These are phyloP conservation scores for Scaptomyza pallida DNA, from an alignment of 1,140 invertebrate genomes.

Conservation along the genomic window DNA sequence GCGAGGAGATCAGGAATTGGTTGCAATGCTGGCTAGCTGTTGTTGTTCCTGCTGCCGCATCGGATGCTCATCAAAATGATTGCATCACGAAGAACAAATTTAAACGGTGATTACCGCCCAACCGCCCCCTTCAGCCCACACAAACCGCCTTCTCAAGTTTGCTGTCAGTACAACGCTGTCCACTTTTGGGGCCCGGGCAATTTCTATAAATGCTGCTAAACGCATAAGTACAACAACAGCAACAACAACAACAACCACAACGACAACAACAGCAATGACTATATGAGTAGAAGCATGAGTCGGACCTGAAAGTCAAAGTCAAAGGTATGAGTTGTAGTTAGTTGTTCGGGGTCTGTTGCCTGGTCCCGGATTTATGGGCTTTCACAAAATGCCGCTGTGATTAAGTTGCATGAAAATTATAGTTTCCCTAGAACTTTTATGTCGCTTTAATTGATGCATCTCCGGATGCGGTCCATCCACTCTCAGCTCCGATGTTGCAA, in stretches of 20 bases:
- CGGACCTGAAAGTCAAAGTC: slow-evolving; percentile 10
- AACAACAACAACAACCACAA: too few species aligned
- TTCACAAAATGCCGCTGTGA: slow-evolving; percentile 72
- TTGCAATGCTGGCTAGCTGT: slow-evolving; percentile 2
- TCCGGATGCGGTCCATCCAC: slow-evolving; percentile 56
- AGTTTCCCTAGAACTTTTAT: slow-evolving; percentile 73
- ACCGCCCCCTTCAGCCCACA: background rate
- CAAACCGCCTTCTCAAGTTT: background rate
- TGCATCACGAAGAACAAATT: slow-evolving; percentile 83
- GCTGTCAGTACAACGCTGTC: slow-evolving; percentile 46
- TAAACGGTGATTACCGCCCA: slow-evolving; percentile 71
- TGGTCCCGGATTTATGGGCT: slow-evolving; percentile 53
- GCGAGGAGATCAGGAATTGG: background rate
- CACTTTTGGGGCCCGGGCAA: slow-evolving; percentile 62
- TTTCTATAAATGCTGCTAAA: slow-evolving; percentile 79
- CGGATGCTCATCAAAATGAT: slow-evolving; percentile 72
- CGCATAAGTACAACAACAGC: slow-evolving; percentile 46
- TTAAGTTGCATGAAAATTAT: slow-evolving; percentile 76
- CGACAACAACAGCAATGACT: slow-evolving; percentile 24
- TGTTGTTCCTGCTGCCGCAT: slow-evolving; percentile 20
- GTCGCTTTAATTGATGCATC: slow-evolving; percentile 77
- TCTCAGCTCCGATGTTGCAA: background rate
- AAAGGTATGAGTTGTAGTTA: background rate
- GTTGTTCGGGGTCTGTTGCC: background rate
- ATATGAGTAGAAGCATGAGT: slow-evolving; percentile 4